phyloP scores from a whole-genome alignment of 2,113 vertebrate species.

The Eupsittula cactorum region DNA sequence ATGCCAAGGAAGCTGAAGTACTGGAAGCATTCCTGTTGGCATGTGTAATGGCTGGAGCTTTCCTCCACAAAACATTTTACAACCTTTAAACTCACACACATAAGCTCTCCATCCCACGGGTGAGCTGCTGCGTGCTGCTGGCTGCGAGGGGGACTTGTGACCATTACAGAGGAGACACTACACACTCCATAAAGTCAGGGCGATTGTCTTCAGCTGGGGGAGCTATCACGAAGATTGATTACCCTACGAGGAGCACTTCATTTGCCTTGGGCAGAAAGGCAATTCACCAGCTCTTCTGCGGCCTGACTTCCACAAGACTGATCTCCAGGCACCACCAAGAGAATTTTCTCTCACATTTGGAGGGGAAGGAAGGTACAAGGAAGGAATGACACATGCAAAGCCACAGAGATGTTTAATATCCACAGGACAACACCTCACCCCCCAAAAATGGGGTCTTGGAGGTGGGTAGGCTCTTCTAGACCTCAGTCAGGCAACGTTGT shows the following conservation, averaged over 20 bases:
- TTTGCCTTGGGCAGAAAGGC: not conserved
- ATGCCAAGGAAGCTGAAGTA: not conserved
- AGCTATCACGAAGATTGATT: not conserved
- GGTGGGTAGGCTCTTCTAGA: not conserved
- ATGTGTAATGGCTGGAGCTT: fast-evolving
- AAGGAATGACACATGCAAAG: fast-evolving
- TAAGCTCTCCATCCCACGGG: not conserved
- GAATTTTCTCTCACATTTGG: not conserved
- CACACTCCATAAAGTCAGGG: conserved; percentile 21
- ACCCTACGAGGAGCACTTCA: not conserved
- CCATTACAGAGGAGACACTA: not conserved
- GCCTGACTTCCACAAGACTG: not conserved
- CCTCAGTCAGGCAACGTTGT: not conserved
- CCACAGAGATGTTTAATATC: not conserved
- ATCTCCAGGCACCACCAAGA: not conserved
- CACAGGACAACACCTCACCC: not conserved
- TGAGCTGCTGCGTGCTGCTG: not conserved
- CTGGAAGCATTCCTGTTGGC: not conserved
- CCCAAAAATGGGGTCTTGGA: not conserved
- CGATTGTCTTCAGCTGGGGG: not conserved
- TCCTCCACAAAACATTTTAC: not conserved
- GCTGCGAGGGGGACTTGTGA: not conserved
- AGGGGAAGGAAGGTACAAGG: not conserved
- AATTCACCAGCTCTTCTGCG: not conserved
- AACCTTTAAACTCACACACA: not conserved